Evolutionary conservation across 2,113 vertebrate species (phyloP).

Genomic region (Leptosomus discolor): DNA sequence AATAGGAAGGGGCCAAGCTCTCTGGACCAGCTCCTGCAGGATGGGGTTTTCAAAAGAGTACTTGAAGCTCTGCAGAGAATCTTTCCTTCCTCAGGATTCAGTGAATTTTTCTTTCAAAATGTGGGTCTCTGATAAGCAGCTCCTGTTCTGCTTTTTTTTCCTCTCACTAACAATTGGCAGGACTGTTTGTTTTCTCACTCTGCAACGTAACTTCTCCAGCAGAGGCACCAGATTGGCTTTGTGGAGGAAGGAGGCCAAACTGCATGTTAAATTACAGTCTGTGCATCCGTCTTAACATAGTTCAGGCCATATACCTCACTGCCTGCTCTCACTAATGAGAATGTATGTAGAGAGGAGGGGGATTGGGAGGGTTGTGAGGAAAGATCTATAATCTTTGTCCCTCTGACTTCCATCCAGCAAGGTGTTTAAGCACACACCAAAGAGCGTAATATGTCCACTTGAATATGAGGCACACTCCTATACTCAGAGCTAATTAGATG

Average conservation of each 20-base stretch:
- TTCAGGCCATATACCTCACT: background rate
- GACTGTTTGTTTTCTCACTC: constrained; percentile 28
- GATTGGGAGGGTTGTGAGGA: background rate
- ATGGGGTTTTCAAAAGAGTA: background rate
- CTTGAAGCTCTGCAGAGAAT: background rate
- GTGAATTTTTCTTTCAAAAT: background rate
- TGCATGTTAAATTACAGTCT: background rate
- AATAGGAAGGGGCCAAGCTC: background rate
- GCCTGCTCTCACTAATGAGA: background rate
- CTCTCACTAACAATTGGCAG: background rate
- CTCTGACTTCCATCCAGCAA: background rate
- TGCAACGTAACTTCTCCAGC: background rate
- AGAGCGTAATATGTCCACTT: background rate
- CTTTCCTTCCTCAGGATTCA: constrained; percentile 26
- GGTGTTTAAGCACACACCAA: background rate
- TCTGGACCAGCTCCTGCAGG: background rate
- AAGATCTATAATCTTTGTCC: background rate
- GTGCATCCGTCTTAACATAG: background rate
- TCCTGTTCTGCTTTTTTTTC: background rate
- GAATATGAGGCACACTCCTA: background rate
- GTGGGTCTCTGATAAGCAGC: background rate
- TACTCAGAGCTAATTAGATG: background rate
- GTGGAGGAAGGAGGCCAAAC: background rate
- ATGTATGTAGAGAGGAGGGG: accelerated
- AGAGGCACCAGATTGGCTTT: background rate